These are phyloP conservation scores for Amblyjoppa fuscipennis DNA, from an alignment of 2,888 invertebrate genomes.

Conservation along the genomic window DNA sequence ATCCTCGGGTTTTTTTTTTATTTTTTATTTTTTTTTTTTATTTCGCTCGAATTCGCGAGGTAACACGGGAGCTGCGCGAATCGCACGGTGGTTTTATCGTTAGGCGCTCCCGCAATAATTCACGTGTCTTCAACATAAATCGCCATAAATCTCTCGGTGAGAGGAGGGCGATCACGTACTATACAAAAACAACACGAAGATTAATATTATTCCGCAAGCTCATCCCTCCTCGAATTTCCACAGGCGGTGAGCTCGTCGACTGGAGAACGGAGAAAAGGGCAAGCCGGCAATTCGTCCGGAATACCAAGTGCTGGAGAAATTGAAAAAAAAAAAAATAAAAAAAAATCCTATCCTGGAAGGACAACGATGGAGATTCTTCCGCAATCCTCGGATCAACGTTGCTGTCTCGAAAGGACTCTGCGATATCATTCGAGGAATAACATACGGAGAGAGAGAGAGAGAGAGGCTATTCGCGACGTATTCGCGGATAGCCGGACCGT, in stretches of 20 bases:
- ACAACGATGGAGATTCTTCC: constrained; percentile 8
- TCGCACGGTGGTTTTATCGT: no score
- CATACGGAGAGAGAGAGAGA: neutral
- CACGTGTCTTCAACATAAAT: neutral
- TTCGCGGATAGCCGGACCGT: constrained; percentile 59
- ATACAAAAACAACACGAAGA: constrained; percentile 60
- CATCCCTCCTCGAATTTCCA: constrained; percentile 11
- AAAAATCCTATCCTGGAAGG: neutral
- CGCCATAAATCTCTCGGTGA: constrained; percentile 55
- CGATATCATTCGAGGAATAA: neutral
- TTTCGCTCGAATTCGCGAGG: neutral
- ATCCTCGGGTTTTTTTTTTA: neutral
- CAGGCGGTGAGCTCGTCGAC: neutral
- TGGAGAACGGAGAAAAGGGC: neutral
- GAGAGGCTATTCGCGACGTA: neutral
- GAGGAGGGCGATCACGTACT: neutral
- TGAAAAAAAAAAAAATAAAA: neutral
- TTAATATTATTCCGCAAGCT: constrained; percentile 56
- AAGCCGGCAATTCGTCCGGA: neutral
- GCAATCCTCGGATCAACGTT: constrained; percentile 4
- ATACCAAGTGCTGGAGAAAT: neutral
- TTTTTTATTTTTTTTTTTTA: neutral
- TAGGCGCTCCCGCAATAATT: no score
- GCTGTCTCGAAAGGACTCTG: neutral
- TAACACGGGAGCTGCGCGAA: neutral